phyloP scores from a whole-genome alignment of 2,888 invertebrate genomes.

The Platypus cylindrus region DNA sequence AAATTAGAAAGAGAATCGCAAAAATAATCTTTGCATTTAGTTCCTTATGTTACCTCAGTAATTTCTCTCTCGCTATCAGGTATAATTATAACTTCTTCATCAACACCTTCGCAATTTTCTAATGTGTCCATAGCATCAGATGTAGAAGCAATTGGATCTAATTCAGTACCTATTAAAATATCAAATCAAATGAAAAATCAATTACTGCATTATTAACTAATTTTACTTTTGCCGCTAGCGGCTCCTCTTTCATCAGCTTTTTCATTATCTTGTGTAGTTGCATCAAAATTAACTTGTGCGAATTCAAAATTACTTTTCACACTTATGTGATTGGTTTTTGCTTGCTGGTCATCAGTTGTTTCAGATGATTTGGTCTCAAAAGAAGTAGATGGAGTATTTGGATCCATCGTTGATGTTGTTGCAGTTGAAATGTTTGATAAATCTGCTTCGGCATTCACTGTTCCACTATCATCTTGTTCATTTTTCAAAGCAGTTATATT shows the following conservation, averaged over 20 bases:
- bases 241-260: slow-evolving; percentile 16
- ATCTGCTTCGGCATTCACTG: not conserved
- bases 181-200: not conserved
- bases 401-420: too few species aligned
- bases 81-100: slow-evolving; percentile 54
- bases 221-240: slow-evolving; percentile 5
- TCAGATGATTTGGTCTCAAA: not conserved
- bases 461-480: not conserved
- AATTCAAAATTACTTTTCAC: slow-evolving; percentile 17
- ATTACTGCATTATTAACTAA: not conserved
- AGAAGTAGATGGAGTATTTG: not conserved
- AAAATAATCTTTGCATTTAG: not conserved
- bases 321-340: too few species aligned
- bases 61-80: slow-evolving; percentile 56
- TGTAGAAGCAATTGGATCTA: slow-evolving; percentile 20
- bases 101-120: slow-evolving; percentile 41
- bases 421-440: too few species aligned
- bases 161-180: slow-evolving; percentile 2
- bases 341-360: not conserved
- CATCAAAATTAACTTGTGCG: slow-evolving; percentile 21
- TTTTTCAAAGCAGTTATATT: not conserved
- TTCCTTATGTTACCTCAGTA: slow-evolving; percentile 39
- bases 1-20: slow-evolving; percentile 6
- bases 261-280: slow-evolving; percentile 22
- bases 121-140: slow-evolving; percentile 19